A percentile compares a stretch with the other conserved stretches of the same genome.
Evolutionary conservation across 2,888 invertebrate species (phyloP).

Genomic region (Prenolepis imparis): DNA sequence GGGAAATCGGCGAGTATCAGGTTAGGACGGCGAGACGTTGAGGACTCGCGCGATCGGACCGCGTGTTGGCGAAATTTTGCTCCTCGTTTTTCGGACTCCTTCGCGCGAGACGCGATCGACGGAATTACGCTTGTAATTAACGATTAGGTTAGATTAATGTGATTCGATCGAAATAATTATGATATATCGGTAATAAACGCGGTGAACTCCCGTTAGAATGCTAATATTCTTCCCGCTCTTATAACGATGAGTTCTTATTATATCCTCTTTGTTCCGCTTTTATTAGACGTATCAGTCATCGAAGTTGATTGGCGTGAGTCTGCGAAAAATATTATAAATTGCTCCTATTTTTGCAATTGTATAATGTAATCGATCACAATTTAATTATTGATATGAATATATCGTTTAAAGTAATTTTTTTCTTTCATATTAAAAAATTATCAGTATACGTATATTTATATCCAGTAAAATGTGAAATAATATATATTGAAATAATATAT

Average conservation of each 20-base stretch:
- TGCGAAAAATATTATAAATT: not conserved
- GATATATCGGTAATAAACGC: not conserved
- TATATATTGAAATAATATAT: not conserved
- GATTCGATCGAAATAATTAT: not conserved
- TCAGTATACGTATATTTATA: not conserved
- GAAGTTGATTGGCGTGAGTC: not conserved
- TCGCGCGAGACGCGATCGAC: not conserved
- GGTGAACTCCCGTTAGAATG: conserved; percentile 24
- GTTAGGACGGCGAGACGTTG: conserved; percentile 68
- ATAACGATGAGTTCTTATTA: not conserved
- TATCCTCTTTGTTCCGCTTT: not conserved
- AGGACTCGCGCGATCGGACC: not conserved
- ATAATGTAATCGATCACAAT: not conserved
- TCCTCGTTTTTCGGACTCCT: not conserved
- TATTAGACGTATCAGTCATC: conserved; percentile 3
- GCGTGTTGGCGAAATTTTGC: not conserved
- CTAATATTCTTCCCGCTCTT: not conserved
- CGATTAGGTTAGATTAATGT: not conserved
- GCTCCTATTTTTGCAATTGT: not conserved
- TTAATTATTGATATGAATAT: too few relatives aligned
- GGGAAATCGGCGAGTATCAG: conserved; percentile 65
- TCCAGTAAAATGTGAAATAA: too few relatives aligned
- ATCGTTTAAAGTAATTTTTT: not conserved
- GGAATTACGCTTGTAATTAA: not conserved
- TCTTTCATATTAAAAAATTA: not conserved